Percentiles rank a stretch among this genome's conserved stretches.
Conservation (phyloP, 2,888 invertebrate genomes). For the Druceiella hillmani region DNA sequence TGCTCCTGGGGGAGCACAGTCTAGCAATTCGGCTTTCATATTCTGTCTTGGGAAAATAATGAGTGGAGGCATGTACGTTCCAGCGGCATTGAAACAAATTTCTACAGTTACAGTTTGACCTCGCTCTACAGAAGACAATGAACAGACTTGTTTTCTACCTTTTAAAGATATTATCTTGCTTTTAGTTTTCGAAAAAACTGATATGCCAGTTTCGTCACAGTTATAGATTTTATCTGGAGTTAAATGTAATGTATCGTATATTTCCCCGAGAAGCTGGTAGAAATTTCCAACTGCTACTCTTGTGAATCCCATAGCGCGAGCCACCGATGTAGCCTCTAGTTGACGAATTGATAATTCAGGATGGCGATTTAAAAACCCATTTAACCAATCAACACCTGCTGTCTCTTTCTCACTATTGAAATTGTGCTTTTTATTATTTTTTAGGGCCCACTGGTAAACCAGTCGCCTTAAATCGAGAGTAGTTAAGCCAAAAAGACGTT, state of each 20-base stretch:
- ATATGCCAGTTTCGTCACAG: slow-evolving; percentile 28
- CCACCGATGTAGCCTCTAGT: slow-evolving; percentile 22
- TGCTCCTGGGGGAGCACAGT: slow-evolving; percentile 27
- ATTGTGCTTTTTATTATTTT: slow-evolving; percentile 1
- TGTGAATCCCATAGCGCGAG: slow-evolving; percentile 17
- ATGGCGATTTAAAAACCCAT: slow-evolving; percentile 20
- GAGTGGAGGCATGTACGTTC: slow-evolving; percentile 26
- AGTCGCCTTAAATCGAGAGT: slow-evolving; percentile 4
- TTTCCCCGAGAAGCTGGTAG: no score
- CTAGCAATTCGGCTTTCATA: slow-evolving; percentile 26
- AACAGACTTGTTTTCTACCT: slow-evolving; percentile 26
- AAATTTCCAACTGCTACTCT: slow-evolving; percentile 20
- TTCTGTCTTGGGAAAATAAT: slow-evolving; percentile 27
- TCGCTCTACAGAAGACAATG: slow-evolving; percentile 27
- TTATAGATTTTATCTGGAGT: slow-evolving; percentile 27
- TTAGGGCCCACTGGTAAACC: slow-evolving; percentile 6
- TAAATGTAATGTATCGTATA: slow-evolving; percentile 22
- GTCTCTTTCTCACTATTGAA: not conserved
- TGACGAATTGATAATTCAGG: slow-evolving; percentile 18
- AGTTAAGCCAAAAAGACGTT: slow-evolving; percentile 4
- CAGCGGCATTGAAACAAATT: slow-evolving; percentile 26
- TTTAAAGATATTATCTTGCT: slow-evolving; percentile 26
- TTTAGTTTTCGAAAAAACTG: slow-evolving; percentile 23
- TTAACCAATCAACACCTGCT: slow-evolving; percentile 18
- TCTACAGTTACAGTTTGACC: slow-evolving; percentile 25